Base-by-base conservation (phyloP, 2,113 vertebrate genomes). In the Calyptomena viridis region DNA sequence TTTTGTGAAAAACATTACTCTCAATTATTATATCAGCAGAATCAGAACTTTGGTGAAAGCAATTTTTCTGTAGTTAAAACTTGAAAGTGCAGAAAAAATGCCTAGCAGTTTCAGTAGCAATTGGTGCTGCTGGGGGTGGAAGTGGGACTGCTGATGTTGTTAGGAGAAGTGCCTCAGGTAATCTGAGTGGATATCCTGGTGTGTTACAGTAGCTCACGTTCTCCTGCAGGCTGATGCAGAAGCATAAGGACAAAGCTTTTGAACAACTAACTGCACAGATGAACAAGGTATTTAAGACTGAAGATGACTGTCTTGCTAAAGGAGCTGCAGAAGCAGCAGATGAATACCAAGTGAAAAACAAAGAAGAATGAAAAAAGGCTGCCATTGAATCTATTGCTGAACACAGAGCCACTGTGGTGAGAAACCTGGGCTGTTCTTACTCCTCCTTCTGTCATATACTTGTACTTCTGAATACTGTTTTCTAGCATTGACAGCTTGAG, bases 331-430 rank as follows among this genome's bases (percentile, higher is more conserved):
- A 99, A 90, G 86, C 37, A 92, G 98, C 99, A 7, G 97, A 95
- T 20, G 98, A 97, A 90, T 90, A 89, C 87, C 97, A 97, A 25
- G 97, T 95, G 21, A 97, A 96, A 95, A 96, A 91, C 35, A 93
- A 84, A 91, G 97, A 97, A 50, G 96, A 97, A 87, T 98, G 97
- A 95, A 98, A 73, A 62, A 96, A 97, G 37, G 97, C 97, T 12
- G 97, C 98, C 94, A 35, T 98, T 83, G 97, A 98, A 69, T 97
- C 98, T 1, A 98, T 99, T 30, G 73, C 96, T 66, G 98, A 96
- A 56, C 94, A 99, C 93, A 98, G 99, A 98, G 87, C 97, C 50
- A 16, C 68, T 35, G 96, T 95, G 98, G 99, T 99, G 98, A 98
- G 90, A 63, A 93, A 76, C 35, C 55, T 33, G 60, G 14, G 25